These are phyloP conservation scores for Entomyzon cyanotis DNA, from an alignment of 2,113 vertebrate genomes.

Conservation along the genomic window DNA sequence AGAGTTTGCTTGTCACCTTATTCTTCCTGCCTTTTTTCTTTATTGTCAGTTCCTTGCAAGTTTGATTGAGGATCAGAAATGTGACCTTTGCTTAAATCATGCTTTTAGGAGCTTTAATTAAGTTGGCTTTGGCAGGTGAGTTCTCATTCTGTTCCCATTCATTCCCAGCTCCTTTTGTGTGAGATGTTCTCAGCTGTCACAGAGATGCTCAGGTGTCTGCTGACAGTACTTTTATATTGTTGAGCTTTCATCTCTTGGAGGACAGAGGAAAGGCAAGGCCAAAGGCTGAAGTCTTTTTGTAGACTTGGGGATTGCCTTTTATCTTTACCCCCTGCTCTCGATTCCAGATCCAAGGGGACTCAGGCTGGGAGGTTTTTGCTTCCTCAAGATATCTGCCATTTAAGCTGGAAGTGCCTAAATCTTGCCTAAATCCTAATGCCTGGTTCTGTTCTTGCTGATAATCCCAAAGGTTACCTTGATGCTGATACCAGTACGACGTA, in stretches of 20 bases:
- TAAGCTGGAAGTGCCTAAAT: background rate
- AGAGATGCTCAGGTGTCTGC: background rate
- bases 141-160: background rate
- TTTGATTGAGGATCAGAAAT: background rate
- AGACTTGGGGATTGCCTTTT: background rate
- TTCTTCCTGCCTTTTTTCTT: background rate
- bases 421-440: background rate
- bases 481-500: background rate
- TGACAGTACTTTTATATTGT: background rate
- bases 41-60: background rate
- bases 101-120: background rate
- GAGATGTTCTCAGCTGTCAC: background rate
- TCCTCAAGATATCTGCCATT: background rate
- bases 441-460: background rate
- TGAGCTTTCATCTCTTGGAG: background rate
- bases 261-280: background rate
- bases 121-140: background rate
- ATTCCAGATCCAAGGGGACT: background rate
- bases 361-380: background rate
- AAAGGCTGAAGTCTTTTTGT: background rate
- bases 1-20: background rate
- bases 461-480: background rate
- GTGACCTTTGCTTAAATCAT: background rate
- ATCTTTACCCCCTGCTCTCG: accelerated
- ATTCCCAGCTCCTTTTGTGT: background rate